A percentile compares a stretch with the other conserved stretches of the same genome.
phyloP scores from a whole-genome alignment of 1,140 invertebrate genomes.

The Apis cerana region DNA sequence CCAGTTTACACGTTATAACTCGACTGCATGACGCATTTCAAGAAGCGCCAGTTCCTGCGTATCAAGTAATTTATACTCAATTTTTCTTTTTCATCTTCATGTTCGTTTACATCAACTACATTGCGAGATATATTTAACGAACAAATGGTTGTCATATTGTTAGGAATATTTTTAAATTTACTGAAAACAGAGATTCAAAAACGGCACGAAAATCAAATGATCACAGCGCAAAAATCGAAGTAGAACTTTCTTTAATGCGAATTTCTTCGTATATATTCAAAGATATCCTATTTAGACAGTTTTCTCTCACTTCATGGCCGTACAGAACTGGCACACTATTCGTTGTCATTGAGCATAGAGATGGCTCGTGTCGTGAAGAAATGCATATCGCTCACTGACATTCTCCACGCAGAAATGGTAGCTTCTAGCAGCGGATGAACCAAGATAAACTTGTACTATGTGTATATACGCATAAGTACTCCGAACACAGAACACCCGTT shows the following conservation, averaged over 20 bases:
- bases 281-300: neutral
- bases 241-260: neutral
- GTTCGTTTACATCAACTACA: neutral
- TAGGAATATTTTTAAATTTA: neutral
- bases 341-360: neutral
- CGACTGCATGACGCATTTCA: neutral
- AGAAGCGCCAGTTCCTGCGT: neutral
- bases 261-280: neutral
- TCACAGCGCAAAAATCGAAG: neutral
- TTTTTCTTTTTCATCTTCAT: neutral
- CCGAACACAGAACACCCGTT: neutral
- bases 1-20: constrained; percentile 71
- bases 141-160: neutral
- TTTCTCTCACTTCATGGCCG: neutral
- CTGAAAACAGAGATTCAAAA: neutral
- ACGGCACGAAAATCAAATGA: no score
- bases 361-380: neutral
- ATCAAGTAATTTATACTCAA: neutral
- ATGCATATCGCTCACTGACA: neutral
- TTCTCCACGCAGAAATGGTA: neutral
- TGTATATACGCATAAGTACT: neutral
- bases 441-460: neutral
- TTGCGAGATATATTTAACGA: neutral
- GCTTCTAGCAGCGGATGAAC: neutral
- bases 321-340: constrained; percentile 9